Evolutionary conservation across 2,113 vertebrate species (phyloP), one percentile per base, ranked within the genome.

Genomic region (Nothocercus julius): DNA sequence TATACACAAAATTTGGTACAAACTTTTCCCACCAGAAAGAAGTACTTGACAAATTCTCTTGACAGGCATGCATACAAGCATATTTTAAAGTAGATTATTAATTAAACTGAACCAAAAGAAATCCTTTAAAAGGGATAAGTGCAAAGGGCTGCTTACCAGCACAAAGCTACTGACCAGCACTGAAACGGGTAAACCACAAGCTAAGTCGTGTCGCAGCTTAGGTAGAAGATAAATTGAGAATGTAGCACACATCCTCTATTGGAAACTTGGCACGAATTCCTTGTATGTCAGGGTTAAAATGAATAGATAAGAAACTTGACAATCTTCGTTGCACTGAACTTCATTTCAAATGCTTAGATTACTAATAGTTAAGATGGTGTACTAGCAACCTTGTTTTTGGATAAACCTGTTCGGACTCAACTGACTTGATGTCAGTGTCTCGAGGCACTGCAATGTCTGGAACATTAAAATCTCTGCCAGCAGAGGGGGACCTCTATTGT

Each of bases 31-130:
- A 62, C 24, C 12, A 89, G 61, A 85, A 64, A 82, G 40, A 75
- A 93, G 38, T 22, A 54, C 63, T n/a, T 85, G 67, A 86, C 63
- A 89, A 95, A 91, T 84, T 95, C 25, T 90, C 51, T 75, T 89
- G 76, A 45, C 32, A 82, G 61, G 53, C 17, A 76, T 11, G 68
- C 19, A 61, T 3, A 92, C 9, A 15, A 93, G 70, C 72, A 28
- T 74, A 79, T 84, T 66, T 88, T 70, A 61, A 61, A 74, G 53
- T 74, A 91, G 66, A 94, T 32, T 47, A 80, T 70, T 93, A 69
- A 90, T 63, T 66, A 75, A 74, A 94, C 45, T 87, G 32, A 87
- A 76, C 45, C 42, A 79, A 95, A 93, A 64, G 49, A 34, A 94
- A 47, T 87, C 5, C 45, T 5, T 42, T n/a, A 4, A 85, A 85